Conservation (phyloP, 2,888 invertebrate genomes). For the Coleophora flavipennella region DNA sequence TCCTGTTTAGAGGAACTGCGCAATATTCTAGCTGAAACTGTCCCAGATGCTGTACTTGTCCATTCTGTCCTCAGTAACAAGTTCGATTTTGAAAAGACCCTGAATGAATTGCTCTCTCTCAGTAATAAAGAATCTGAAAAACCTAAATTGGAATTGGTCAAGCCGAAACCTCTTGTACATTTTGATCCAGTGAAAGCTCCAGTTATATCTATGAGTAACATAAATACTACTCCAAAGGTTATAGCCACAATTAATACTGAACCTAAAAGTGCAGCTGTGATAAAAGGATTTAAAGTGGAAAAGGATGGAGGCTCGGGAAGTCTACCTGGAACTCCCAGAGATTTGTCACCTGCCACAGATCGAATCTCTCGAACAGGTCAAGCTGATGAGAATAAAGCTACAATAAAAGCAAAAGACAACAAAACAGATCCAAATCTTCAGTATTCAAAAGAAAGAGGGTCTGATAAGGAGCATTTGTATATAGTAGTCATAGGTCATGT, state of each 20-base stretch:
- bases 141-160: slow-evolving; percentile 25
- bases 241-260: slow-evolving; percentile 58
- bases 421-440: slow-evolving; percentile 73
- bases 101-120: slow-evolving; percentile 80
- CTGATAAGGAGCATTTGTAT: slow-evolving; percentile 89
- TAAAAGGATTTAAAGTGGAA: slow-evolving; percentile 74
- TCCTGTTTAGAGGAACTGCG: slow-evolving; percentile 89
- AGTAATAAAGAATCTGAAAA: slow-evolving; percentile 25
- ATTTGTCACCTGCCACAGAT: slow-evolving; percentile 79
- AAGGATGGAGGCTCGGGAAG: slow-evolving; percentile 34
- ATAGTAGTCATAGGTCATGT: slow-evolving; percentile 97
- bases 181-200: slow-evolving; percentile 40
- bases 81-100: slow-evolving; percentile 80
- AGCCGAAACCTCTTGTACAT: slow-evolving; percentile 21
- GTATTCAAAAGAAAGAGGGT: slow-evolving; percentile 82
- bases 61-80: slow-evolving; percentile 80
- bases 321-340: slow-evolving; percentile 72
- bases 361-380: slow-evolving; percentile 55
- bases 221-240: slow-evolving; percentile 35
- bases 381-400: slow-evolving; percentile 52
- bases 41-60: slow-evolving; percentile 80
- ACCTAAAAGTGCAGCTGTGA: slow-evolving; percentile 44
- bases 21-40: slow-evolving; percentile 83
- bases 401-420: slow-evolving; percentile 63
- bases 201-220: slow-evolving; percentile 31